A percentile compares a stretch with the other conserved stretches of the same genome.
Conservation (phyloP, 92 coral and sea anemone species). For the Anthopleura xanthogrammica region DNA sequence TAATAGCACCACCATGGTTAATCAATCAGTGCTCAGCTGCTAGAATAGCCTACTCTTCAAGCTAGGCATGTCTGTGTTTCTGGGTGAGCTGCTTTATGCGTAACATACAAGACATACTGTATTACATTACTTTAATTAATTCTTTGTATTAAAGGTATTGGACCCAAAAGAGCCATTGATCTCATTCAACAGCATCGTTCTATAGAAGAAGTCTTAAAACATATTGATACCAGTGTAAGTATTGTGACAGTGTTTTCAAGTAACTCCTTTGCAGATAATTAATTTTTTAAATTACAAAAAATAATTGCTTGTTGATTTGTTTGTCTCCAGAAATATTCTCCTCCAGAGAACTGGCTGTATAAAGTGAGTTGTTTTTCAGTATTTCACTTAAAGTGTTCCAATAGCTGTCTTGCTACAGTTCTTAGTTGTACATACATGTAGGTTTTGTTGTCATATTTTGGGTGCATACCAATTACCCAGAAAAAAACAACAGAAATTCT, state of each 20-base stretch:
- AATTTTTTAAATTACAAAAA: not conserved
- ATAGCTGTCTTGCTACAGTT: too few species aligned
- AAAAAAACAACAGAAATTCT: too few species aligned
- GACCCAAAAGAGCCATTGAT: constrained; percentile 96
- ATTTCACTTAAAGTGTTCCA: not conserved
- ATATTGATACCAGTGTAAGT: constrained; percentile 80
- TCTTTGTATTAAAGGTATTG: constrained; percentile 65
- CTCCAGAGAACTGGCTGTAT: constrained; percentile 94
- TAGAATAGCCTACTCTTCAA: too few species aligned
- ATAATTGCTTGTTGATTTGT: not conserved
- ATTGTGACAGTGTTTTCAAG: not conserved
- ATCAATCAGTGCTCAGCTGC: too few species aligned
- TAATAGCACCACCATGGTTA: too few species aligned
- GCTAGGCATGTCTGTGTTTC: not conserved
- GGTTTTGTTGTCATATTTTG: too few species aligned
- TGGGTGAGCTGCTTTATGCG: not conserved
- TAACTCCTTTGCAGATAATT: not conserved
- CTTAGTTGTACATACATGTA: too few species aligned
- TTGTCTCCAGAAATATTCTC: constrained; percentile 76
- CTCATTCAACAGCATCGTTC: constrained; percentile 77
- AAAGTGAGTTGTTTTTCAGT: constrained; percentile 52
- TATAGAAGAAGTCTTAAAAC: constrained; percentile 82
- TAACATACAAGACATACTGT: not conserved
- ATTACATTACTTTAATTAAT: not conserved
- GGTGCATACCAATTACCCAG: too few species aligned